Evolutionary conservation across 2,113 vertebrate genomes (phyloP), one percentile per base, ranked within the genome.

Genomic region (Centropristis striata): DNA sequence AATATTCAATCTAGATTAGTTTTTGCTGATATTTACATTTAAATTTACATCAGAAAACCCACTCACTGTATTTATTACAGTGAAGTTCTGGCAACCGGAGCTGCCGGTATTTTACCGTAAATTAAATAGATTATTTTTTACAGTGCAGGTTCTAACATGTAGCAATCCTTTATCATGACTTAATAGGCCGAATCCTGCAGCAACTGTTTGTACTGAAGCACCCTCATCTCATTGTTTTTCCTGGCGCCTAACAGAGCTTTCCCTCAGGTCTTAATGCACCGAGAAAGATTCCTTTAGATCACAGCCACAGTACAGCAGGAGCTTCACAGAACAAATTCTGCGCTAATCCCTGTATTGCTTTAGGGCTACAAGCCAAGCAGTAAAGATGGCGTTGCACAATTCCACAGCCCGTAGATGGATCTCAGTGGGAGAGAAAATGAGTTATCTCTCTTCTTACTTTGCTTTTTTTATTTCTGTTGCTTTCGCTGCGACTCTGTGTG

Each of bases 331-430:
- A 49, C 76, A 83, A 76, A 89, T 82, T 83, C 61, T 44, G 63
- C 36, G 47, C 80, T 90, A 87, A 91, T 91, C 82, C 80, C 75
- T 81, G 73, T 83, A 83, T 86, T 71, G 90, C 92, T 91, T 79
- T 64, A 86, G 90, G 88, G 90, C 86, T 88, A 88, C 87, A 86
- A 88, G 78, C 84, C 83, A 86, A 80, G 74, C 67, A 67, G 66
- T 51, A 58, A 77, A 83, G 78, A 88, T 81, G 80, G 74, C 59
- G 68, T 36, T 49, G 83, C 73, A 46, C 84, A 74, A 66, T 79
- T 74, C 59, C 67, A 72, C 69, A 71, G 65, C 57, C 55, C 12
- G 23, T 61, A 67, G 81, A 83, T 77, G 71, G 81, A 60, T 86
- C 76, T 69, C 18, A 10, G 71, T 63, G 13, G 75, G 82, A 73